Evolutionary conservation across 1,140 invertebrate species (phyloP).

Genomic region (Babylonia areolata): DNA sequence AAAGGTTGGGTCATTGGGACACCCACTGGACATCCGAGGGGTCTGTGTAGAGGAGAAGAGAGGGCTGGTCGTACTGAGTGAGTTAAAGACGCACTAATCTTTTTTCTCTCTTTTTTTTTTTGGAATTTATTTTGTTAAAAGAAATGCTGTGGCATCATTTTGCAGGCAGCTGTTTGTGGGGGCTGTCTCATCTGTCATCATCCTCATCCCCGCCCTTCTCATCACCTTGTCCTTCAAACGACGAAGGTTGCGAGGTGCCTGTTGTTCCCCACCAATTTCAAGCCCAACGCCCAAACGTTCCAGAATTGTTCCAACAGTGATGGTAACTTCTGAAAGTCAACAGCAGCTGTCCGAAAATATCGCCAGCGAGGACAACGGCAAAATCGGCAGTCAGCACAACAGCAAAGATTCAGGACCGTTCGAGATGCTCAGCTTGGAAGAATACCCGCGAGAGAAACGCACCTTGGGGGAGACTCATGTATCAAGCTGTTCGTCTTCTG

Average conservation of each 20-base stretch:
- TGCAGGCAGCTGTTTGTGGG: slow-evolving; percentile 63
- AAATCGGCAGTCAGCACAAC: not conserved
- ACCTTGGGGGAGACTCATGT: not conserved
- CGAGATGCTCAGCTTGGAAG: not conserved
- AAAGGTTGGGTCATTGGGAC: too few species aligned
- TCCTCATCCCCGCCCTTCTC: slow-evolving; percentile 64
- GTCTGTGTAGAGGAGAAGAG: too few species aligned
- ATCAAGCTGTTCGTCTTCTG: not conserved
- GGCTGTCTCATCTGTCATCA: slow-evolving; percentile 65
- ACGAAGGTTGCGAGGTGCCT: slow-evolving; percentile 31
- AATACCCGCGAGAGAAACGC: not conserved
- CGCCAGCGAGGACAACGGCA: not conserved
- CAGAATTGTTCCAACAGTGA: not conserved
- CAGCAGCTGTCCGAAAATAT: not conserved
- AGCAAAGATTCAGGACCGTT: not conserved
- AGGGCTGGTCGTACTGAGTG: too few species aligned
- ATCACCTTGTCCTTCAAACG: slow-evolving; percentile 52
- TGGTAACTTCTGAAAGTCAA: not conserved
- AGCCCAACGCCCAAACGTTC: not conserved
- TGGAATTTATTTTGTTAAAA: too few species aligned
- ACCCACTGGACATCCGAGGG: too few species aligned
- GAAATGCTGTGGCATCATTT: too few species aligned
- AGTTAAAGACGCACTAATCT: too few species aligned
- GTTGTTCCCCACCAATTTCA: not conserved
- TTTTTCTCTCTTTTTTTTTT: too few species aligned